Evolutionary conservation across 2,888 invertebrate species (phyloP), one percentile per base, ranked within the genome.

Genomic region (Pristionchus japonicus): DNA sequence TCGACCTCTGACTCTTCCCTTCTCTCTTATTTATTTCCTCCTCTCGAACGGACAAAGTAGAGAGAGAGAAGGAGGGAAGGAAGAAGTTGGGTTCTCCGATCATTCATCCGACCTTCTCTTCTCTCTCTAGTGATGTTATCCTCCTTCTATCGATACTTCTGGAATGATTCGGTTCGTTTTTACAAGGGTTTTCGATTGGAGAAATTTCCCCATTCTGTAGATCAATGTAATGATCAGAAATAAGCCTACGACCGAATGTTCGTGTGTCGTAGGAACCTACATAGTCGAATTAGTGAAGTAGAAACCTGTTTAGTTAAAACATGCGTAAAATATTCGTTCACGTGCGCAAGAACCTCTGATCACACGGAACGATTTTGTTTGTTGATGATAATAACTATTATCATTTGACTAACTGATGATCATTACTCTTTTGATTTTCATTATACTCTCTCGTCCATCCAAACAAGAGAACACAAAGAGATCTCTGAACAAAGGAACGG

Each of bases 1-100:
- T 31, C 64, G 64, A 27, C 64, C 40, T 40, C 40, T 74, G 40
- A 37, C 20, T 40, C 34, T 57, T 20, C 23, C 31, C 15, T n/a
- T 70, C 70, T 70, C 74, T 74, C 74, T 74, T 74, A 74, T 74
- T 74, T 74, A 74, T 74, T 74, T 74, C 74, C 74, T 74, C 37
- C 64, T 74, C 74, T 40, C 74, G 74, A 31, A 23, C 74, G 64
- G 27, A 31, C 17, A 74, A 40, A 74, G 74, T 74, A 74, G 74
- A 74, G 40, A 74, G n/a, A n/a, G 64, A 67, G 64, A 34, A 34
- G 57, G 17, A 31, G 27, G 61, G 61, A 34, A 11, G 17, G 64
- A 31, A 34, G 74, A 40, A 37, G 20, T 74, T 40, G 40, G 70
- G 40, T 74, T 31, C 40, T 74, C 37, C 74, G 31, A 31, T 74